Evolutionary conservation across 2,113 vertebrate species (phyloP), one percentile per base, ranked within the genome.

Genomic region (Microtus richardsoni): DNA sequence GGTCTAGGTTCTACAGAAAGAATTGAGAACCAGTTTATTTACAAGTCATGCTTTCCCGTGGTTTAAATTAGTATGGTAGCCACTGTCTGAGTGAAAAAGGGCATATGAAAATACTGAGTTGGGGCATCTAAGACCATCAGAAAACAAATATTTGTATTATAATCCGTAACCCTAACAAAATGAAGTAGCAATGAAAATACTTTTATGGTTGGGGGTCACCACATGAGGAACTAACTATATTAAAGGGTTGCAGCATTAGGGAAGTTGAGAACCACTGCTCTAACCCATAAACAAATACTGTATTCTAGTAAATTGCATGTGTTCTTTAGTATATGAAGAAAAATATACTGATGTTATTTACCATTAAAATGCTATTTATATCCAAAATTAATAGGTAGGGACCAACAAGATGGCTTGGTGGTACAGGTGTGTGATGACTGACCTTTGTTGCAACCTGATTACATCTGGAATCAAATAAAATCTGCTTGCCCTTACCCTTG

Each of bases 41-140:
- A 83, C 13, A 62, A 62, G 62, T 19, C 17, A 28, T 49, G 88
- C 47, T 49, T 85, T 93, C 52, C 60, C 5, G 5, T 7, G 52
- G 62, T 39, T 91, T 74, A 92, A 96, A 70, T 89, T 39, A 75
- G 19, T 71, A 41, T n/a, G 36, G 47, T n/a, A 89, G 54, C 77
- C 30, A 92, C 28, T 79, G 49, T 90, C 54, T 71, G 66, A 84
- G 54, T 28, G 39, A 92, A 92, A 62, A 14, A 91, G 13, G 24
- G 41, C 30, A 79, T 21, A n/a, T 74, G 71, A 80, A 54, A 91
- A 94, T 79, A 73, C 82, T 75, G 26, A 22, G 36, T 21, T n/a
- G 36, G 26, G 21, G 21, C 24, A 77, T 11, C 62, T 30, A 64
- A 64, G 62, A 64, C 62, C 26, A 64, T 64, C 24, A 11, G 62